These are phyloP conservation scores for Yponomeuta cagnagella DNA, from an alignment of 2,888 invertebrate species.

Conservation along the genomic window DNA sequence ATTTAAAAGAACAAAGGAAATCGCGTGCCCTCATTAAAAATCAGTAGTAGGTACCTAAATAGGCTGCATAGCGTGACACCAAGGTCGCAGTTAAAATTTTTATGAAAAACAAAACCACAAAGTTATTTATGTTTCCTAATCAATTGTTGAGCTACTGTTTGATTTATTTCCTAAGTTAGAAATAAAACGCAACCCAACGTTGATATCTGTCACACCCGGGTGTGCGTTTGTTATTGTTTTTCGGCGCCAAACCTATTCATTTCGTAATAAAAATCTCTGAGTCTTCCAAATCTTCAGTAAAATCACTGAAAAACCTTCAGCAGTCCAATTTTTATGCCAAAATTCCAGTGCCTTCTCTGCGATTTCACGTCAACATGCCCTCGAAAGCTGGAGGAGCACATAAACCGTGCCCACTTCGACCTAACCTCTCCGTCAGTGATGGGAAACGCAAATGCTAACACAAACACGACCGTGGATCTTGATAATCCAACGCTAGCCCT, in stretches of 20 bases:
- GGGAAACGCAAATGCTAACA: constrained; percentile 53
- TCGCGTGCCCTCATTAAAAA: neutral
- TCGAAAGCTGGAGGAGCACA: constrained; percentile 85
- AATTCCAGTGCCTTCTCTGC: constrained; percentile 83
- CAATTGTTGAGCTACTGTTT: neutral
- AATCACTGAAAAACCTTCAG: neutral
- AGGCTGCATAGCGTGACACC: neutral
- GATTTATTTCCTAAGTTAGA: no score
- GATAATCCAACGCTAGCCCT: constrained; percentile 50
- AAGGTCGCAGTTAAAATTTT: neutral
- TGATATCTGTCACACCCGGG: neutral
- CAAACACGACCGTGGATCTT: constrained; percentile 34
- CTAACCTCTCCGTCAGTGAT: constrained; percentile 83
- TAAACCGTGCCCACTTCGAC: constrained; percentile 89
- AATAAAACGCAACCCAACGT: neutral
- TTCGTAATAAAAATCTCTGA: neutral
- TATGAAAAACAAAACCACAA: neutral
- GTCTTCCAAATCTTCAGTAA: neutral
- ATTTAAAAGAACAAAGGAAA: neutral
- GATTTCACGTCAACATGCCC: constrained; percentile 85
- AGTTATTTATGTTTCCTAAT: neutral
- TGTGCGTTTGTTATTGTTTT: neutral
- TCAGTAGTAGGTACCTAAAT: neutral
- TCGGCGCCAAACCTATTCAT: neutral
- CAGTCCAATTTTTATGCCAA: constrained; percentile 5